Evolutionary conservation across 2,797 vertebrate species (phyloP).

Genomic region (Pagetopsis macropterus): DNA sequence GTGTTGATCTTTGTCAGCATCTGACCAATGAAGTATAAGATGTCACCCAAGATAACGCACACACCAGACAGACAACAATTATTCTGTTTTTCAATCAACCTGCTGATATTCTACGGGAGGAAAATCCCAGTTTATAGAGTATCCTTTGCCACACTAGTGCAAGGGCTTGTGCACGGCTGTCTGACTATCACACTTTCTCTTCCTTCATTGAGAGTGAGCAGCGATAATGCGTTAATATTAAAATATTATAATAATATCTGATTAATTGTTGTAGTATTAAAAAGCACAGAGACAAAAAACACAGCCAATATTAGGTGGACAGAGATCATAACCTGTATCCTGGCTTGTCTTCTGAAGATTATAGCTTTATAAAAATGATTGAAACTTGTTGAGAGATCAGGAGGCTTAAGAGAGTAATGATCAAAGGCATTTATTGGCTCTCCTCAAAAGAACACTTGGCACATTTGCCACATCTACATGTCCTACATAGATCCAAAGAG

Average conservation of each 20-base stretch:
- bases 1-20: constrained; percentile 4
- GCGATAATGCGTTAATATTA: constrained; percentile 43
- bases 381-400: constrained; percentile 10
- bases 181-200: not conserved
- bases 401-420: constrained; percentile 16
- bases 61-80: not conserved
- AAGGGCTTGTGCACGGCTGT: too few species aligned
- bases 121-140: too few species aligned
- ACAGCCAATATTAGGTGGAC: not conserved
- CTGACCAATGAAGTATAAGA: constrained; percentile 1
- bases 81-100: not conserved
- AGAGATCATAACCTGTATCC: not conserved
- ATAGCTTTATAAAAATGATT: constrained; percentile 26
- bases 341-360: constrained; percentile 18
- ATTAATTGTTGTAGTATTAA: constrained; percentile 3
- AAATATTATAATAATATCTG: constrained; percentile 1
- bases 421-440: constrained; percentile 23
- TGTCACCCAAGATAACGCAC: not conserved
- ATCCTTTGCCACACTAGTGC: too few species aligned
- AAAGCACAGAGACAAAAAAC: constrained; percentile 2
- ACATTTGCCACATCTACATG: constrained; percentile 1
- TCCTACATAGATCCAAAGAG: constrained; percentile 11
- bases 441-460: constrained; percentile 27
- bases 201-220: constrained; percentile 14
- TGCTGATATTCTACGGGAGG: too few species aligned